Base-by-base conservation (phyloP, 2,888 invertebrate genomes). In the Dicycla oo region DNA sequence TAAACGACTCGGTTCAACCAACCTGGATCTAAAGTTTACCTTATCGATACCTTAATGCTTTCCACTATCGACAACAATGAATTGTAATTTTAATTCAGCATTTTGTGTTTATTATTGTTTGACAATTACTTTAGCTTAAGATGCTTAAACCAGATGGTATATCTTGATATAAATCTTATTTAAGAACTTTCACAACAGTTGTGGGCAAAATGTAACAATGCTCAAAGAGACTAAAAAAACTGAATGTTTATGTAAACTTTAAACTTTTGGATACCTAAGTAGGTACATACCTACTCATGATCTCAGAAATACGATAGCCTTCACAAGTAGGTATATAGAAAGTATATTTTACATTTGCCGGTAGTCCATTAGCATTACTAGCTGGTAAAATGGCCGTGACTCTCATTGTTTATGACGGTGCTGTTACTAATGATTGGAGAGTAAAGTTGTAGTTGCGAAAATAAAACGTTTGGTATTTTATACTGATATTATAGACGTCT, bases 271-370 rank as follows among this genome's bases (percentile, higher is more conserved):
- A 3, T 34, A 69, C 34, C 15, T n/a, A 43, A n/a, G 18, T 18
- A 34, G 34, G 34, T 4, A 34, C 34, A 0, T 34, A 53, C 47
- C 20, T 20, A 20, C 58, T 23, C 15, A 68, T 53, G 49, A 58
- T 53, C 69, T 69, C 40, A 58, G 30, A 40, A 53, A 53, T 40
- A 58, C 20, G 20, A 23, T 56, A 56, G 65, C 69, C 82, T 73
- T 60, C 58, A n/a, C 38, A 60, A 18, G 40, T n/a, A n/a, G n/a
- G n/a, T 18, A 18, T 51, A 51, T 45, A 65, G 80, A 82, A 82
- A 78, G 65, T 15, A 23, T 40, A 62, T 57, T 69, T 73, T 54
- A 61, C 40, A 57, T 65, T 40, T 13, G 20, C 38, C 73, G 60
- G 57, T 51, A 57, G 57, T 62, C 57, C 53, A 73, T 74, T 69